Evolutionary conservation across 2,113 vertebrate genomes (phyloP), one percentile per base, ranked within the genome.

Genomic region (Trachemys scripta): DNA sequence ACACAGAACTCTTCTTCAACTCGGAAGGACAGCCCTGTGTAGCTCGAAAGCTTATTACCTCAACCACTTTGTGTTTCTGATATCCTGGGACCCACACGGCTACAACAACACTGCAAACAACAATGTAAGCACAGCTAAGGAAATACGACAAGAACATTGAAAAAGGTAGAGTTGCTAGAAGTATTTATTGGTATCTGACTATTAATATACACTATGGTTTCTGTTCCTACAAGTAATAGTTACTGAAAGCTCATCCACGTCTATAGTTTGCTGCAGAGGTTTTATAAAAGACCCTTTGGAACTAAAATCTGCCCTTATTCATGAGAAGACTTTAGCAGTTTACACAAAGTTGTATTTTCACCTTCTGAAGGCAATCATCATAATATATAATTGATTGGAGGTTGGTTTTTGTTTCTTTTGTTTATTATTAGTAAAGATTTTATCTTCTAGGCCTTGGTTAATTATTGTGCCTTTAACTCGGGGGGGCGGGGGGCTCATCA

Each of bases 351-450:
- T 62, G 4, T 14, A 5, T 90, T 95, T 93, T 53, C 11, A 50
- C 20, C 31, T 78, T 35, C 27, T 35, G 69, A 85, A 57, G 35
- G 5, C 31, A 83, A 7, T 82, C 11, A 62, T 86, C 84, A 88
- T 56, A 8, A 84, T 50, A 12, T 56, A n/a, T 57, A 82, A 85
- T 31, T 84, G 90, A 57, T 20, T 91, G 35, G 31, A 62, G 29
- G 69, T 80, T 83, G 12, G 8, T 88, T 91, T 90, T 88, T 51
- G 10, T 53, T 53, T 53, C 51, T 53, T 53, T 82, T 88, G 12
- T 1, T 31, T 84, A 72, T 38, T 72, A 72, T 9, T 49, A 8
- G 2, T 49, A 72, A 1, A 0, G 0, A 17, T 6, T 9, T 80
- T 82, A 29, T 91, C 45, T 57, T 57, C 8, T 88, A 87, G 2